Conservation (phyloP, 2,888 invertebrate species). For the Campoplex capitator region DNA sequence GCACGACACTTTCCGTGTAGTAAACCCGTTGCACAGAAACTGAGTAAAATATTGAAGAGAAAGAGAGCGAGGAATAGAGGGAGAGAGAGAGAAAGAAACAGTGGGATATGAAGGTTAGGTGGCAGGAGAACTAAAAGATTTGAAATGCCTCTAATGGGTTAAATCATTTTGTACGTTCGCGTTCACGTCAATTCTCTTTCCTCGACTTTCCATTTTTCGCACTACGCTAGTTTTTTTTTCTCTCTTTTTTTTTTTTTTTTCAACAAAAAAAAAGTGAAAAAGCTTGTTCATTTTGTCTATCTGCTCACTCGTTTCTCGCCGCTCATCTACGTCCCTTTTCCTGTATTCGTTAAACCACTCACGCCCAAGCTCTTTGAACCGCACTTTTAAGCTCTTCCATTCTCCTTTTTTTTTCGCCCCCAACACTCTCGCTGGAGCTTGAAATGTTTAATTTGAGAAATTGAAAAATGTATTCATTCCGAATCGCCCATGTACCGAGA, state of each 20-base stretch:
- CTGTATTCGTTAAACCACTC: slow-evolving; percentile 42
- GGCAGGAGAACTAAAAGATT: slow-evolving; percentile 55
- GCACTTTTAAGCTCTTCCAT: slow-evolving; percentile 14
- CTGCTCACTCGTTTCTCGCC: slow-evolving; percentile 33
- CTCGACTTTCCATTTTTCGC: slow-evolving; percentile 9
- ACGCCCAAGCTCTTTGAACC: slow-evolving; percentile 30
- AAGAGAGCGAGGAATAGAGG: not conserved
- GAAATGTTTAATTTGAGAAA: slow-evolving; percentile 63
- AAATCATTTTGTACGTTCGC: slow-evolving; percentile 55
- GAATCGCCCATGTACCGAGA: not conserved
- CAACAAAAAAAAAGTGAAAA: slow-evolving; percentile 24
- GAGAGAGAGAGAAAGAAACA: not conserved
- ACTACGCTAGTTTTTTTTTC: no score
- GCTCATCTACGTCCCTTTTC: slow-evolving; percentile 25
- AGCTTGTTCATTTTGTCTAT: slow-evolving; percentile 27
- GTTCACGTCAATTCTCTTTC: slow-evolving; percentile 36
- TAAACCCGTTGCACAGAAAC: no score
- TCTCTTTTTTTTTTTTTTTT: not conserved
- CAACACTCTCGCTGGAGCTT: not conserved
- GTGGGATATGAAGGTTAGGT: not conserved
- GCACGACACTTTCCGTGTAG: no score
- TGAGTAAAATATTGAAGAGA: no score
- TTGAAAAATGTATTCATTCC: slow-evolving; percentile 63
- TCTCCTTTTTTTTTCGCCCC: not conserved
- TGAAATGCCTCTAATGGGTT: slow-evolving; percentile 62